These are phyloP conservation scores for Orussus abietinus DNA, from an alignment of 1,140 invertebrate species.

Conservation along the genomic window DNA sequence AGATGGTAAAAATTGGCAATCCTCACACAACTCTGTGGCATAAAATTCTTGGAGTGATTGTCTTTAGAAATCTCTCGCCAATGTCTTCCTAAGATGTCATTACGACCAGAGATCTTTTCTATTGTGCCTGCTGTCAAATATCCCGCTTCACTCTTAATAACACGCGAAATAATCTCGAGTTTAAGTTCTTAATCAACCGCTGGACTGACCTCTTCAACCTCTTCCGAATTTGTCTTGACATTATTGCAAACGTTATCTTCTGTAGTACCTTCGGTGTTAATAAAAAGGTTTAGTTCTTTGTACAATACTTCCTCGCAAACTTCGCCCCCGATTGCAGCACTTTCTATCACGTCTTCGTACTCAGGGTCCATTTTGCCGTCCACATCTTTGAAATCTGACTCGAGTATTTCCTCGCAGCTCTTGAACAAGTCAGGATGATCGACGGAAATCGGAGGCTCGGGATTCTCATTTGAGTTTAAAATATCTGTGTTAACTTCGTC, in stretches of 20 bases:
- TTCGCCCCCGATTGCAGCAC: constrained; percentile 26
- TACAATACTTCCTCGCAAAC: constrained; percentile 43
- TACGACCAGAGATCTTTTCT: too few relatives aligned
- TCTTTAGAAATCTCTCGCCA: too few relatives aligned
- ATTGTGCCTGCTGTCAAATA: too few relatives aligned
- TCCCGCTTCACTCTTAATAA: too few relatives aligned
- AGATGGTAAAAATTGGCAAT: too few relatives aligned
- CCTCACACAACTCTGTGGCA: too few relatives aligned
- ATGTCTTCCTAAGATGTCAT: too few relatives aligned
- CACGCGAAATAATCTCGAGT: too few relatives aligned
- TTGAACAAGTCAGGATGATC: constrained; percentile 45
- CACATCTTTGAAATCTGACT: constrained; percentile 35
- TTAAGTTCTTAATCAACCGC: too few relatives aligned
- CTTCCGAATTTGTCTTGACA: constrained; percentile 1
- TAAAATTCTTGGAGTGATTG: too few relatives aligned
- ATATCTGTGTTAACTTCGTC: constrained; percentile 48
- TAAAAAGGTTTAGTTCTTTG: constrained; percentile 42
- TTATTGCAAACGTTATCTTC: constrained; percentile 1
- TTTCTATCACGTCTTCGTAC: constrained; percentile 37
- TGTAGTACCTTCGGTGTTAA: constrained; percentile 35
- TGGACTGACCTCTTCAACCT: too few relatives aligned
- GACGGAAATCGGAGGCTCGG: constrained; percentile 26
- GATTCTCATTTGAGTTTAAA: constrained; percentile 47
- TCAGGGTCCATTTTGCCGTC: constrained; percentile 16
- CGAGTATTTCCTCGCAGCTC: constrained; percentile 43